Evolutionary conservation across 2,113 vertebrate species (phyloP), one percentile per base, ranked within the genome.

Genomic region (Entosphenus tridentatus): DNA sequence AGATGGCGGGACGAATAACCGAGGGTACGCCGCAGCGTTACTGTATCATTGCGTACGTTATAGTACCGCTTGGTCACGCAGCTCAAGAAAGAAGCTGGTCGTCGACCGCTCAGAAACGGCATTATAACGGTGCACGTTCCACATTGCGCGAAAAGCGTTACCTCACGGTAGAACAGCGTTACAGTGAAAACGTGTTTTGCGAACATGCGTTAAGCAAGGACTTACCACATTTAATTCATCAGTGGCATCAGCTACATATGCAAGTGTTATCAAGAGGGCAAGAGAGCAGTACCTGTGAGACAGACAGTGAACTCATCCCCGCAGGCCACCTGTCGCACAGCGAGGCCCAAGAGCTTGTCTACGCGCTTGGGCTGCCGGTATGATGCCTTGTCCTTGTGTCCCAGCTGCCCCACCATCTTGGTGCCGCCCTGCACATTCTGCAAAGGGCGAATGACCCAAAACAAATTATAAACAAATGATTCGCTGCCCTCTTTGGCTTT

Each of bases 401-500:
- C 93, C 71, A 98, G 80, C 78, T 98, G 90, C 55, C 93, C 93
- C 0, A 93, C 88, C 79, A 98, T 81, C 76, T 98, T 98, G 8
- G 85, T 86, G 57, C 93, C 93, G 1, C 90, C 85, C 71, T 98
- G 93, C 77, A 96, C 90, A 71, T 90, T 91, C 93, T 98, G 78
- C 67, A 57, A 56, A 69, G 74, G 74, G 74, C 75, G 17, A 77
- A 68, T 75, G 74, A 57, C 69, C 67, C 59, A 70, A 21, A 9
- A 39, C 39, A 39, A 39, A 39, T 39, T 39, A 39, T 39, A 39
- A 39, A 7, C 39, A 39, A 39, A 39, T 39, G 39, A 39, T 7
- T 39, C 39, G 39, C 39, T 7, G 39, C 39, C 39, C 39, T 39
- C 39, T 39, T 7, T 39, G 39, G 39, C 39, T 39, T 7, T 39